Conservation (phyloP, 2,113 vertebrate species). For the Dendrocopos noguchii region DNA sequence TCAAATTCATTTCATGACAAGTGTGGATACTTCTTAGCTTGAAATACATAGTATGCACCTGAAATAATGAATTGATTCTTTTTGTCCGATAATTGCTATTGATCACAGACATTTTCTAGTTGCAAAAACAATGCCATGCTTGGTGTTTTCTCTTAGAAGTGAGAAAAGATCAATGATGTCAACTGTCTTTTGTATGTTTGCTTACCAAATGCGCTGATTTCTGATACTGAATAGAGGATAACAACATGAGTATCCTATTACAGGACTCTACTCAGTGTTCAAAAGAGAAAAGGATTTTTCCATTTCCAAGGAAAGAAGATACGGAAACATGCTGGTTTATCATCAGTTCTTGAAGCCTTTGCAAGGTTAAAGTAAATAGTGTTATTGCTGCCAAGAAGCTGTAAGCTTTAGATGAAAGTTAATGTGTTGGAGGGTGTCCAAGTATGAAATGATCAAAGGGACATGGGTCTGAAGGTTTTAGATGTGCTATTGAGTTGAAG, state of each 20-base stretch:
- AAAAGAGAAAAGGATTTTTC: not conserved
- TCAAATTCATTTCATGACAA: not conserved
- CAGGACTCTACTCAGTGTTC: not conserved
- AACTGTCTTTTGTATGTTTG: not conserved
- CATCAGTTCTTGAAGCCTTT: not conserved
- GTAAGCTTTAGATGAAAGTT: constrained; percentile 15
- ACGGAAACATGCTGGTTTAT: not conserved
- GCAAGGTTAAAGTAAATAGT: not conserved
- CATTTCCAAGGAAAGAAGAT: not conserved
- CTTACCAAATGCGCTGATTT: not conserved
- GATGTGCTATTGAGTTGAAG: not conserved
- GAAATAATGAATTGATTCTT: not conserved
- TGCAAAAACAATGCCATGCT: not conserved
- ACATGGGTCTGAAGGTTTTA: constrained; percentile 7
- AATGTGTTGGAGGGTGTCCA: constrained; percentile 10
- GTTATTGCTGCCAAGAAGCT: constrained; percentile 29
- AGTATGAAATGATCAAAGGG: constrained; percentile 25
- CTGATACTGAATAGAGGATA: not conserved
- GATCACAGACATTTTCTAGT: not conserved
- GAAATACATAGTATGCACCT: not conserved
- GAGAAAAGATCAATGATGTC: not conserved
- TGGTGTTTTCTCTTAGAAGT: not conserved
- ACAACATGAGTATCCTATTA: not conserved
- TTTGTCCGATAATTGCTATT: not conserved
- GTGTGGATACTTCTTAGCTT: not conserved